Percentiles rank a stretch among this genome's conserved stretches.
Conservation (phyloP, 2,888 invertebrate genomes). For the Mimumesa dahlbomi region DNA sequence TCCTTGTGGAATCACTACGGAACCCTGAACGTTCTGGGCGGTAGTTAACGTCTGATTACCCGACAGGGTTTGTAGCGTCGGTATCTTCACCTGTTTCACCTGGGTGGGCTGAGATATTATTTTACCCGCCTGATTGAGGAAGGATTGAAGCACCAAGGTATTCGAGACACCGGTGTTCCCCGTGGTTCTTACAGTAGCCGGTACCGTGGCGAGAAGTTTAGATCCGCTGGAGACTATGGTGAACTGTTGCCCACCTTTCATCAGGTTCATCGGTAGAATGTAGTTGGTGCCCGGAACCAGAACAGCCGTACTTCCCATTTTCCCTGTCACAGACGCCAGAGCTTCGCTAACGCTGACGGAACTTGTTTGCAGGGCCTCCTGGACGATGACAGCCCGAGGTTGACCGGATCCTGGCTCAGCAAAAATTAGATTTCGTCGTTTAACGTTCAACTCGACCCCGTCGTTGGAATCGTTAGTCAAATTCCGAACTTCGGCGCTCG, state of each 20-base stretch:
- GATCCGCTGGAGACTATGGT: conserved; percentile 88
- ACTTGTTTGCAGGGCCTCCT: conserved; percentile 74
- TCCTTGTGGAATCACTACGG: conserved; percentile 71
- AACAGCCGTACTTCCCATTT: conserved; percentile 83
- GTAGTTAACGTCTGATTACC: conserved; percentile 59
- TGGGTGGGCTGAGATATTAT: conserved; percentile 73
- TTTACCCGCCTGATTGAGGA: conserved; percentile 84
- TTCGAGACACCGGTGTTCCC: conserved; percentile 82
- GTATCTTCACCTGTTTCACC: conserved; percentile 75
- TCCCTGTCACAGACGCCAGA: conserved; percentile 83
- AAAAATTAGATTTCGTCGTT: conserved; percentile 75
- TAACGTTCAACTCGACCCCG: conserved; percentile 69
- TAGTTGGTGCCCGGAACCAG: conserved; percentile 87
- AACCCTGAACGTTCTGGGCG: conserved; percentile 62
- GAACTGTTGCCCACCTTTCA: conserved; percentile 87
- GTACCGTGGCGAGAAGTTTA: conserved; percentile 80
- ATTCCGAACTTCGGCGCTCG: conserved; percentile 70
- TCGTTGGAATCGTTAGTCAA: conserved; percentile 77
- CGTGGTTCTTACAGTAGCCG: conserved; percentile 69
- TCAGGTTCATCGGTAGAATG: conserved; percentile 86
- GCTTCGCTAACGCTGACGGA: conserved; percentile 83
- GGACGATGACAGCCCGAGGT: conserved; percentile 76
- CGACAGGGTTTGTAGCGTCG: conserved; percentile 71
- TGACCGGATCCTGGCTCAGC: conserved; percentile 74
- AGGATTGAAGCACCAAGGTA: conserved; percentile 85